A percentile compares a stretch with the other conserved stretches of the same genome.
Conservation (phyloP, 2,888 invertebrate species). For the Harpalus rufipes region DNA sequence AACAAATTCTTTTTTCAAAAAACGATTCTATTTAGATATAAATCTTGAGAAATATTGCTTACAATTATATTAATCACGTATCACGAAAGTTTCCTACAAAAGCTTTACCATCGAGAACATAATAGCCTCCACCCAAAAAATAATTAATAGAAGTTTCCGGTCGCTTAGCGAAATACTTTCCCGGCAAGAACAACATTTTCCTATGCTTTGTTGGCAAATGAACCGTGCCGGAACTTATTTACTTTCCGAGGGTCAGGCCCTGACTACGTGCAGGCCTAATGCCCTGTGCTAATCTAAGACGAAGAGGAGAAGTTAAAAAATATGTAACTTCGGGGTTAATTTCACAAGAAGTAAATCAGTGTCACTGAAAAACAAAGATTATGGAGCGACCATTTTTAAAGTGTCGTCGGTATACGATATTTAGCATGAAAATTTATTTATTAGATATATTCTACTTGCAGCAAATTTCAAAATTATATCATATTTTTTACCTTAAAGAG, state of each 20-base stretch:
- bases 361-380: not conserved
- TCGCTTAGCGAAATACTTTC: constrained; percentile 47
- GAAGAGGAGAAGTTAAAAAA: constrained; percentile 44
- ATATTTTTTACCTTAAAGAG: too few species aligned
- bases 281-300: constrained; percentile 37
- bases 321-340: constrained; percentile 26
- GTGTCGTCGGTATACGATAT: too few species aligned
- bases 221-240: constrained; percentile 52
- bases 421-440: too few species aligned
- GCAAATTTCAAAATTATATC: too few species aligned
- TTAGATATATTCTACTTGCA: too few species aligned
- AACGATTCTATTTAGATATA: not conserved
- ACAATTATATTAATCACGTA: constrained; percentile 37
- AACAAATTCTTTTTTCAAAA: too few species aligned
- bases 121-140: constrained; percentile 30
- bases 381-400: too few species aligned
- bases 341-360: constrained; percentile 13
- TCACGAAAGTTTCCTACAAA: constrained; percentile 22
- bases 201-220: constrained; percentile 57
- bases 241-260: constrained; percentile 8
- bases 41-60: constrained; percentile 5
- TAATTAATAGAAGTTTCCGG: constrained; percentile 56
- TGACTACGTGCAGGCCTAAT: constrained; percentile 24
- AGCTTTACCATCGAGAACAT: constrained; percentile 19
- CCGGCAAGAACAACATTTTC: constrained; percentile 49